Evolutionary conservation across 2,888 invertebrate genomes (phyloP).

Genomic region (Nephrotoma appendiculata): DNA sequence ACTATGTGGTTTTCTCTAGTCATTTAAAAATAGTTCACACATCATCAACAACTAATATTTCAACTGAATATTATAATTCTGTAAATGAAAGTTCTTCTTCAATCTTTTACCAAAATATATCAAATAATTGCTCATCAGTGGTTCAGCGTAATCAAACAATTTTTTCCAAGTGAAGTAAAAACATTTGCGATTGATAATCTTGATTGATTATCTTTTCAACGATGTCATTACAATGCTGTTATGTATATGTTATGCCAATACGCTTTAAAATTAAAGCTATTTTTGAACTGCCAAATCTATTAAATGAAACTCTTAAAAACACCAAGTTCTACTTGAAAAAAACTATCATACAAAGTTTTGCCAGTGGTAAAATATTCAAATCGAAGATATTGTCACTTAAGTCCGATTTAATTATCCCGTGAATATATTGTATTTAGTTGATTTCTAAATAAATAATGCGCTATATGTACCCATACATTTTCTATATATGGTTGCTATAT

Average conservation of each 20-base stretch:
- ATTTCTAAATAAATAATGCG: constrained; percentile 12
- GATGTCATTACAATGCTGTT: not conserved
- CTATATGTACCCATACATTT: not conserved
- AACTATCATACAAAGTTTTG: constrained; percentile 5
- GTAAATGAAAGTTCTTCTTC: not conserved
- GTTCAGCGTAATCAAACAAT: no score
- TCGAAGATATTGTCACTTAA: not conserved
- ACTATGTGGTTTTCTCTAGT: constrained; percentile 3
- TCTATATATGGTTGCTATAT: constrained; percentile 8
- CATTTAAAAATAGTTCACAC: constrained; percentile 8
- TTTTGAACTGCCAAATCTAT: no score
- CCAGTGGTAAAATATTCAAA: constrained; percentile 7
- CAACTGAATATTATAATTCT: not conserved
- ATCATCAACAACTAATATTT: not conserved
- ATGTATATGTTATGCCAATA: constrained; percentile 9
- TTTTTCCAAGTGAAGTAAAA: no score
- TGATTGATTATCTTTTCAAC: no score
- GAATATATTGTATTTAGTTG: constrained; percentile 10
- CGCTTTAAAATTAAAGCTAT: no score
- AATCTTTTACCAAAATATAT: not conserved
- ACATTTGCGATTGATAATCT: not conserved
- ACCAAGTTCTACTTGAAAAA: not conserved
- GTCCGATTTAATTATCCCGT: constrained; percentile 4
- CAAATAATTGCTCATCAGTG: no score
- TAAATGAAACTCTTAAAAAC: not conserved